Base-by-base conservation (phyloP, 2,888 invertebrate genomes). In the Zygothrica quintamaculata region DNA sequence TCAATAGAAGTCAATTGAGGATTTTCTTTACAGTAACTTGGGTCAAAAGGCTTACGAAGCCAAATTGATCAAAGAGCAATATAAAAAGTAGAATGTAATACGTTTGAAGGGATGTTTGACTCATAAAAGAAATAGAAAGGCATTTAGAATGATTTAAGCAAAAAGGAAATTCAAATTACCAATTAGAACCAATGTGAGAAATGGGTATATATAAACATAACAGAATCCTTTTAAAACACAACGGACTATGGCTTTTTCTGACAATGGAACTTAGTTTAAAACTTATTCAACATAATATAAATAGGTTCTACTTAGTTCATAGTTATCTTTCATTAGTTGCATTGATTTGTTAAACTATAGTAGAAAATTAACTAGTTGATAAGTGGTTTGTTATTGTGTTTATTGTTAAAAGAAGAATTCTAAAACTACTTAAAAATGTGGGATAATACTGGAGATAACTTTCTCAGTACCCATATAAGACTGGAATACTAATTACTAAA, bases 361-460 rank as follows among this genome's bases (percentile, higher is more conserved):
- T 47, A 12, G 53, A 42, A 58, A 77, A 77, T 81, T 78, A 78
- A 66, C 48, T 60, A 18, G 12, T 50, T 62, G 78, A 55, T 81
- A 78, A 81, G 67, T 78, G 73, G 78, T 48, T 66, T 67, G 75
- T 81, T 78, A 70, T 75, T 43, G 33, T 31, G 57, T 18, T 39
- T 42, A 64, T 66, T 66, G 65, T 70, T 36, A 26, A 42, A 48
- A 39, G 33, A 40, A 29, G 26, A 18, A 31, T 25, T 1, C 13
- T 16, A 3, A 26, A 52, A 33, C 11, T 36, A 2, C 25, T 34
- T 11, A 31, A 57, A 34, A 42, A 37, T 52, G 53, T 74, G 66
- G 43, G 59, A 66, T 47, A 25, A 18, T 6, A 9, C 9, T 33
- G 0, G 5, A 48, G 15, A 11, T 4, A 43, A 11, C 31, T 43